phyloP scores from a whole-genome alignment of 2,797 vertebrate genomes.

The Falco naumanni region DNA sequence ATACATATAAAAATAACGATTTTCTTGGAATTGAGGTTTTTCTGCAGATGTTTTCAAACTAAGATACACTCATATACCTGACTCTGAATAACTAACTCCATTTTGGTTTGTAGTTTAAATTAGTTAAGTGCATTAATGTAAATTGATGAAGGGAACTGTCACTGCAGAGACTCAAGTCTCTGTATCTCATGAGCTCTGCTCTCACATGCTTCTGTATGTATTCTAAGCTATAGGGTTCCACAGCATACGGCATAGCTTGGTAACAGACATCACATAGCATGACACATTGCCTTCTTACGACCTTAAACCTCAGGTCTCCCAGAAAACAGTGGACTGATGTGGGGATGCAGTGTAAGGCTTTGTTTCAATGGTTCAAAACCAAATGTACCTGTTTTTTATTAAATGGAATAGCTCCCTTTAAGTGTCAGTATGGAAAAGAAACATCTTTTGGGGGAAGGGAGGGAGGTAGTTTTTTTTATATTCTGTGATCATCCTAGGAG shows the following conservation, averaged over 20 bases:
- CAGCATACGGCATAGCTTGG: background rate
- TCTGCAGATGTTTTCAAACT: background rate
- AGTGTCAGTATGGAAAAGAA: background rate
- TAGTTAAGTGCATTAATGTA: background rate
- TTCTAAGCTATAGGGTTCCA: background rate
- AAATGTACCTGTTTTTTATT: background rate
- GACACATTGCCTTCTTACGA: background rate
- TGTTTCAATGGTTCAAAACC: background rate
- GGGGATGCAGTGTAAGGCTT: background rate
- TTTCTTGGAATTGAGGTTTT: slow-evolving; percentile 9
- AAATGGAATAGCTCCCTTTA: background rate
- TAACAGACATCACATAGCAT: accelerated
- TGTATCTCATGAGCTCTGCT: background rate
- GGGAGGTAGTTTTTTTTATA: background rate
- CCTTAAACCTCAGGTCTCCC: background rate
- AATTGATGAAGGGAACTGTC: background rate
- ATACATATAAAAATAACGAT: background rate
- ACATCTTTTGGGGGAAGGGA: background rate
- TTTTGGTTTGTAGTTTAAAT: background rate
- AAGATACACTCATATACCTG: background rate
- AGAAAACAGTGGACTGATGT: background rate
- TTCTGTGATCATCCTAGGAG: background rate
- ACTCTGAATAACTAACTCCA: background rate
- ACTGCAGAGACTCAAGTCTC: background rate
- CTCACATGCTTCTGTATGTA: accelerated